A percentile compares a stretch with the other conserved stretches of the same genome.
phyloP scores from a whole-genome alignment of 2,113 vertebrate species.

The Stegastes partitus region DNA sequence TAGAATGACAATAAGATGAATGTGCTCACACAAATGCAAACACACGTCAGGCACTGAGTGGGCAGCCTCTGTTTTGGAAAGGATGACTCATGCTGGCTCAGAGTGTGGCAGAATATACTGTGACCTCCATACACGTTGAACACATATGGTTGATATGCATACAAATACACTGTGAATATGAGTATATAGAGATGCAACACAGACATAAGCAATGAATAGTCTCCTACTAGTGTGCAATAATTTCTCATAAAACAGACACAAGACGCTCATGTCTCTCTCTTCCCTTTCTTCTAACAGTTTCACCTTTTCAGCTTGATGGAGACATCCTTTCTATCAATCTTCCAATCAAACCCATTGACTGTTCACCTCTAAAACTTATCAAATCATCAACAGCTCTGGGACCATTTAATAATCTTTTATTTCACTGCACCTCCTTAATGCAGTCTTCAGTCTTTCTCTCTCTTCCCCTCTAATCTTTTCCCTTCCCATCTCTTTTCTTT shows the following conservation, averaged over 20 bases:
- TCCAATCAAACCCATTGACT: constrained; percentile 6
- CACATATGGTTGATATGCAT: too few species aligned
- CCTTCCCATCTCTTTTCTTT: constrained; percentile 3
- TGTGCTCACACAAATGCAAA: constrained; percentile 12
- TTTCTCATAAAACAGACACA: constrained; percentile 13
- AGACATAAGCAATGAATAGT: too few species aligned
- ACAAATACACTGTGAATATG: too few species aligned
- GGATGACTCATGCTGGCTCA: constrained; percentile 57
- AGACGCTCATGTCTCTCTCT: not conserved
- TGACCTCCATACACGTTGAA: too few species aligned
- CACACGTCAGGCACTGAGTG: constrained; percentile 30
- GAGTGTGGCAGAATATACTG: constrained; percentile 22
- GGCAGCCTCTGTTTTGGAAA: constrained; percentile 63
- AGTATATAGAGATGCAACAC: too few species aligned
- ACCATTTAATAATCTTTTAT: constrained; percentile 52
- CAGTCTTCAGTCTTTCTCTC: constrained; percentile 20
- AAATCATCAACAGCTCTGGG: constrained; percentile 7
- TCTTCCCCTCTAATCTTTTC: constrained; percentile 5
- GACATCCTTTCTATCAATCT: not conserved
- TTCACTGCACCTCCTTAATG: constrained; percentile 33
- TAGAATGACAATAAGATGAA: too few species aligned
- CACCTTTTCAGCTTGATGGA: constrained; percentile 25
- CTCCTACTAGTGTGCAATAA: not conserved
- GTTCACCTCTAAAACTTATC: constrained; percentile 17
- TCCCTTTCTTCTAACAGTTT: not conserved